phyloP scores from a whole-genome alignment of 2,113 vertebrate genomes.

The Petromus typicus region DNA sequence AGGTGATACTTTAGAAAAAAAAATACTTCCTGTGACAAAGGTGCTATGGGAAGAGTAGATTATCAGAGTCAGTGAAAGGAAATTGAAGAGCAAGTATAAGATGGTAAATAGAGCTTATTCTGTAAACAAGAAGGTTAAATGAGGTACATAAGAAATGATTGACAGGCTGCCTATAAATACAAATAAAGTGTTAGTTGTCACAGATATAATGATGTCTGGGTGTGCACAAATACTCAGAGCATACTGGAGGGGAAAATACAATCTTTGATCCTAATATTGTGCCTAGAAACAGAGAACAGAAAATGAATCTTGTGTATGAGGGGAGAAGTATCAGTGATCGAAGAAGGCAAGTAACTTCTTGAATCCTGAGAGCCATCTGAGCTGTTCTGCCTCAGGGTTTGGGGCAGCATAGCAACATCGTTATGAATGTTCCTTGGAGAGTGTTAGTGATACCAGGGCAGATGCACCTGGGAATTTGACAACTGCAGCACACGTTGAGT shows the following conservation, averaged over 20 bases:
- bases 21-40: neutral
- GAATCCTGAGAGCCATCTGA: slow-evolving; percentile 19
- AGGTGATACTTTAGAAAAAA: neutral
- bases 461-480: slow-evolving; percentile 86
- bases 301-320: neutral
- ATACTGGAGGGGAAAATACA: neutral
- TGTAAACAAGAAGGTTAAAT: neutral
- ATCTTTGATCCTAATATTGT: neutral
- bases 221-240: neutral
- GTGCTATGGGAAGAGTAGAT: neutral
- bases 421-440: slow-evolving; percentile 79
- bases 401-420: slow-evolving; percentile 45
- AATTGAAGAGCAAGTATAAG: neutral
- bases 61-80: neutral
- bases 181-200: neutral
- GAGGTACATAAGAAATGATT: neutral
- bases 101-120: neutral
- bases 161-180: neutral
- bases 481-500: slow-evolving; percentile 83
- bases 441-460: slow-evolving; percentile 81
- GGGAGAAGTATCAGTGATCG: slow-evolving; percentile 21
- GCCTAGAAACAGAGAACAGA: neutral
- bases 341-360: slow-evolving; percentile 60
- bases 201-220: neutral
- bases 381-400: slow-evolving; percentile 69